Evolutionary conservation across 2,888 invertebrate genomes (phyloP).

Genomic region (Colostygia pectinataria): DNA sequence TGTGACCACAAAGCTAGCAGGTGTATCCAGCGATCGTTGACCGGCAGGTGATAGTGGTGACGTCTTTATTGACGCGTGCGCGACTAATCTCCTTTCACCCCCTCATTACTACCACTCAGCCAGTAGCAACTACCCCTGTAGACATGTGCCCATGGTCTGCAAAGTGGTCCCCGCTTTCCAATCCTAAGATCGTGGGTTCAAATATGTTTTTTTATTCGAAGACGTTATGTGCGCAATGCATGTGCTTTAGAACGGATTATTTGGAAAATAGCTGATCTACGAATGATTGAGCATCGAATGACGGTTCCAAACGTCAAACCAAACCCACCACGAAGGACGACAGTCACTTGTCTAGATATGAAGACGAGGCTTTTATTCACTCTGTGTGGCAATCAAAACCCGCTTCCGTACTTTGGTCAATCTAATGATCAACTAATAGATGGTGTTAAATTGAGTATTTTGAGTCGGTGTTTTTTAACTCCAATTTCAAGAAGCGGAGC

Average conservation of each 20-base stretch:
- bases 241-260: too few relatives aligned
- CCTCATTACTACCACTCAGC: slow-evolving; percentile 50
- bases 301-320: too few relatives aligned
- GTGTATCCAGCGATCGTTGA: slow-evolving; percentile 44
- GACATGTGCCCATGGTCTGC: slow-evolving; percentile 9
- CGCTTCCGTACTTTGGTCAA: slow-evolving; percentile 53
- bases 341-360: slow-evolving; percentile 6
- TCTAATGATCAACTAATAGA: slow-evolving; percentile 51
- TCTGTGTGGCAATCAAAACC: slow-evolving; percentile 57
- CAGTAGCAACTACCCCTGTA: slow-evolving; percentile 44
- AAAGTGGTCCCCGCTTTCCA: too few relatives aligned
- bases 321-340: too few relatives aligned
- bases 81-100: slow-evolving; percentile 61
- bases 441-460: slow-evolving; percentile 69
- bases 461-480: slow-evolving; percentile 48
- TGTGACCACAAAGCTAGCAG: slow-evolving; percentile 55
- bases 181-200: too few relatives aligned
- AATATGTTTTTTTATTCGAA: too few relatives aligned
- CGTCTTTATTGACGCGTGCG: slow-evolving; percentile 72
- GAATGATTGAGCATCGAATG: too few relatives aligned
- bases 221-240: too few relatives aligned
- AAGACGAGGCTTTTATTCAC: slow-evolving; percentile 43
- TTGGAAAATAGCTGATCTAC: too few relatives aligned
- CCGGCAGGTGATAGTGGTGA: slow-evolving; percentile 64
- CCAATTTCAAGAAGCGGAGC: slow-evolving; percentile 34